phyloP scores from a whole-genome alignment of 2,888 invertebrate genomes.

The Epinotia brunnichana region DNA sequence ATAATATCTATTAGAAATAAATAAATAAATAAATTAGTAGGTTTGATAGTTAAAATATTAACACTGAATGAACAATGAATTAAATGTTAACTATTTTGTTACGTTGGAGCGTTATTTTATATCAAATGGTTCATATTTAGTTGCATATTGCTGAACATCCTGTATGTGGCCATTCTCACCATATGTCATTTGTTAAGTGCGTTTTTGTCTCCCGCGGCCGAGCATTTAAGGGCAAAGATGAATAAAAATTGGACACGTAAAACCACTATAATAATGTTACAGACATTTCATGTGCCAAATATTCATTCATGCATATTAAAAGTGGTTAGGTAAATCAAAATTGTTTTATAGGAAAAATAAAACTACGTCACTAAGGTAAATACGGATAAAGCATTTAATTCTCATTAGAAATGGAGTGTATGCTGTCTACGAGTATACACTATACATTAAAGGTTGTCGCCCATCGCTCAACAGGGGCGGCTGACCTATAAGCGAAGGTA shows the following conservation, averaged over 20 bases:
- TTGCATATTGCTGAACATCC: conserved; percentile 48
- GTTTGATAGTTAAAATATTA: too few species aligned
- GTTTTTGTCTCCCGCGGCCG: conserved; percentile 63
- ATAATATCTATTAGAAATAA: too few species aligned
- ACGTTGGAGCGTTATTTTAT: neutral
- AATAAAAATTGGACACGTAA: neutral
- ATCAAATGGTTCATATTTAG: neutral
- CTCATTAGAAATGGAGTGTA: neutral
- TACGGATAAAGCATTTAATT: too few species aligned
- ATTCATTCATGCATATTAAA: neutral
- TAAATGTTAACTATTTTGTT: neutral
- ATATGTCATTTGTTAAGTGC: conserved; percentile 67
- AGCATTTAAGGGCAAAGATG: conserved; percentile 36
- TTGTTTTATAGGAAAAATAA: neutral
- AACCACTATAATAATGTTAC: neutral
- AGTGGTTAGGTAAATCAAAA: neutral
- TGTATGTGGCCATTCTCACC: conserved; percentile 62
- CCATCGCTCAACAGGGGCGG: too few species aligned
- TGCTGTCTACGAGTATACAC: too few species aligned
- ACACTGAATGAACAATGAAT: too few species aligned
- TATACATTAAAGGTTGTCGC: neutral
- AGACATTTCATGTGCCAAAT: too few species aligned
- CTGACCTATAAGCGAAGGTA: too few species aligned
- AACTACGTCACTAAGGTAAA: neutral
- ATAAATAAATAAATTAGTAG: too few species aligned